Evolutionary conservation across 2,888 invertebrate species (phyloP), one percentile per base, ranked within the genome.

Genomic region (Xanthostigma xanthostigma): DNA sequence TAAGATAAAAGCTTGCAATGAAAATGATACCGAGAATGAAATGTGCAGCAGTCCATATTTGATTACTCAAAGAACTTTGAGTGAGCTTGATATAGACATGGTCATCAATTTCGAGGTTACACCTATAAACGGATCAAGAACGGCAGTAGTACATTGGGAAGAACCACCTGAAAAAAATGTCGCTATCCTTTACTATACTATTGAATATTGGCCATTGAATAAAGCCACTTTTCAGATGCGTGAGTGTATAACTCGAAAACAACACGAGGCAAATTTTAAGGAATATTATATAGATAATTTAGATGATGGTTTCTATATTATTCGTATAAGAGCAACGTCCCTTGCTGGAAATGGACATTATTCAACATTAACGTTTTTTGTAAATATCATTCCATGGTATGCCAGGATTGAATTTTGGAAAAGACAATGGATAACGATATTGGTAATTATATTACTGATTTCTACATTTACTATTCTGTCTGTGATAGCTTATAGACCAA

Each of bases 101-200:
- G 59, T 73, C 4, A 43, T 53, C 1, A 58, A 59, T 14, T 51
- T 63, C 0, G 51, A 47, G 3, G 57, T 60, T 27, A 27, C 27
- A 27, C 27, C 27, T 27, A 27, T 27, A 27, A 27, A 27, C 27
- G 0, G 49, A 54, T 3, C 54, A 60, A 3, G 54, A 56, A 0
- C 11, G 49, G 53, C 0, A 51, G 55, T 8, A 50, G 49, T 75
- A 1, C 55, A 54, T 5, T 85, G 85, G 83, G 62, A 64, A 1
- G 68, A 74, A 51, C 84, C 84, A 1, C 55, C 57, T n/a, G 53
- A 69, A 27, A 79, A 83, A 0, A 87, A 86, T 59, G 78, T 80
- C 0, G 58, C 76, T 3, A 73, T 82, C 8, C 66, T 83, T 8
- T 71, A 75, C 0, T 86, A 82, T 59, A 68, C 71, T 17, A 61